Evolutionary conservation across 1,140 invertebrate genomes (phyloP), one percentile per base, ranked within the genome.

Genomic region (Drosophila navojoa): DNA sequence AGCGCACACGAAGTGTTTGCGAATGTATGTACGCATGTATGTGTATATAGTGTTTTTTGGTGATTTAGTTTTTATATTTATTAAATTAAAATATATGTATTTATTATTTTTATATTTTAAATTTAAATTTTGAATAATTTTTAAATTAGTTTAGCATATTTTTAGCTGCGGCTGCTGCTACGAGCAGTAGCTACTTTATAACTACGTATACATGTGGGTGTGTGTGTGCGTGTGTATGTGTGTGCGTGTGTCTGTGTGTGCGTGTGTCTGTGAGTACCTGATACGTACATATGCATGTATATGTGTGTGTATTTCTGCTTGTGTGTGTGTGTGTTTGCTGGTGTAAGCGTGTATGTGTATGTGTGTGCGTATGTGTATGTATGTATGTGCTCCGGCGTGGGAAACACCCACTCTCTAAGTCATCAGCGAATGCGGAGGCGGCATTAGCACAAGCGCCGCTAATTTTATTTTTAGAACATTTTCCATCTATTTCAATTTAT

Each of bases 331-430:
- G 42, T 58, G 54, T 22, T 22, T 22, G 19, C 19, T 22, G 27
- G 29, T 49, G 29, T 16, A 10, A 7, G 16, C 42, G 35, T 7
- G 6, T 49, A n/a, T 16, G 42, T 27, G 27, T 45, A 42, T 47
- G 42, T 27, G 27, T 45, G 40, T 47, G 54, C 19, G 2, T 9
- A 6, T 32, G 32, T 32, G 32, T 32, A 6, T 32, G 42, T 47
- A n/a, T 27, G 25, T 32, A 9, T 32, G n/a, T 42, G 29, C 52
- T 47, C 16, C 54, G 32, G 47, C 47, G 49, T 62, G 58, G 50
- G 58, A 54, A 62, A 70, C 59, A 70, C 67, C 67, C 67, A 70
- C 67, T 25, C 50, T 27, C 11, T 29, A 40, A 40, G 54, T 32
- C 47, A 10, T 27, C 16, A 38, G 27, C 16, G 25, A 11, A 19